Evolutionary conservation across 2,113 vertebrate species (phyloP).

Genomic region (Coptodon bakossiorum): DNA sequence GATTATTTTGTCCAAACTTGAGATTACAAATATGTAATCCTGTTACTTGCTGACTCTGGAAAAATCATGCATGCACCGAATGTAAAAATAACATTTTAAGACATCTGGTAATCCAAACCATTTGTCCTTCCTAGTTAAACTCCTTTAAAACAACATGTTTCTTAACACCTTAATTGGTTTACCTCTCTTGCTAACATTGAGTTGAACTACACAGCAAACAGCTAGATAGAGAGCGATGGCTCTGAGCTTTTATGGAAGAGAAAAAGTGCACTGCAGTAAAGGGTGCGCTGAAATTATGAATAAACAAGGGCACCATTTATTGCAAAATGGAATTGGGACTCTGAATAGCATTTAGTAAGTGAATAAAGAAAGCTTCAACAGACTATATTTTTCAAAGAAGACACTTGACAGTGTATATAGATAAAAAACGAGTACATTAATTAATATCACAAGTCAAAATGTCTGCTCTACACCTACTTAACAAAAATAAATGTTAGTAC

Average conservation of each 20-base stretch:
- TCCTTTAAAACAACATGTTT: neutral
- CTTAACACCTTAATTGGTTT: neutral
- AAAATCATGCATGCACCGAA: neutral
- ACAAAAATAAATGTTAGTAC: neutral
- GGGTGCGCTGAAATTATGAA: neutral
- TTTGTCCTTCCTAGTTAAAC: neutral
- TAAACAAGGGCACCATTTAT: neutral
- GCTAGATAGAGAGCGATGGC: neutral
- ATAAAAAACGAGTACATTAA: neutral
- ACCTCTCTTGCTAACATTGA: neutral
- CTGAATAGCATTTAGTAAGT: neutral
- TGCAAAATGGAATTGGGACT: neutral
- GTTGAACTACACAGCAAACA: neutral
- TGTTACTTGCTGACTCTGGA: neutral
- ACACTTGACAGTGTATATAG: neutral
- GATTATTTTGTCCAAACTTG: neutral
- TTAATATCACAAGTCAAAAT: neutral
- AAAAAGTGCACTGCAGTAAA: neutral
- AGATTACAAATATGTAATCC: neutral
- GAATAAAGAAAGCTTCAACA: neutral
- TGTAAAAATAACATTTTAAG: neutral
- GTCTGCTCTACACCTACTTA: neutral
- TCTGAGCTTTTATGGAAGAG: neutral
- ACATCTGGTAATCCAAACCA: neutral
- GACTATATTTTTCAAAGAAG: neutral